Evolutionary conservation across 1,140 invertebrate species (phyloP), one percentile per base, ranked within the genome.

Genomic region (Charaxes varanes): DNA sequence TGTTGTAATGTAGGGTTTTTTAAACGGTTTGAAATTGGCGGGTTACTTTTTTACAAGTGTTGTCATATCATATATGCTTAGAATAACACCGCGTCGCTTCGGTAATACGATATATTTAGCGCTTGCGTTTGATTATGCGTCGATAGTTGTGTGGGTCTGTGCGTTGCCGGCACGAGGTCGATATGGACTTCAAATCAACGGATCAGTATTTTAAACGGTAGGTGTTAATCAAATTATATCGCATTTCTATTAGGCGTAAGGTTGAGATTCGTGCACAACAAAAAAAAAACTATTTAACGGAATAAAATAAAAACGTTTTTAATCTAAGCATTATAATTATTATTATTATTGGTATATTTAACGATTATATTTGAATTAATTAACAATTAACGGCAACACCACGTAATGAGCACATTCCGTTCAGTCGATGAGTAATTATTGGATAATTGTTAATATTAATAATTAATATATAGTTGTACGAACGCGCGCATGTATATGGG

Each of bases 41-140:
- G 41, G 49, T 64, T 60, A 56, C n/a, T n/a, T 67, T 71, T 65
- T 62, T 63, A 58, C 56, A 63, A 62, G 51, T 55, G 40, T 68
- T 73, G 62, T 67, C 72, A 73, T 77, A 77, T 77, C 72, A 73
- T 63, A 61, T 53, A 61, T 53, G 69, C 68, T 70, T 73, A 69
- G 61, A 61, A 50, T 37, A 45, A 52, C 48, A 41, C 51, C 51
- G 45, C 38, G 42, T 60, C 58, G 69, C 69, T 77, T 72, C 62
- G 63, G 61, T 63, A 61, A 47, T 52, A 41, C 27, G 27, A 28
- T 28, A 58, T 57, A 49, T 54, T 62, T 57, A 54, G 51, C 60
- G 60, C 60, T 63, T 60, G 47, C 53, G 43, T 43, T 21, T 35
- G 24, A 37, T 33, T 28, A 41, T 30, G 26, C 27, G 24, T 34